Evolutionary conservation across 1,140 invertebrate species (phyloP).

Genomic region (Thalassaphorura encarpata): DNA sequence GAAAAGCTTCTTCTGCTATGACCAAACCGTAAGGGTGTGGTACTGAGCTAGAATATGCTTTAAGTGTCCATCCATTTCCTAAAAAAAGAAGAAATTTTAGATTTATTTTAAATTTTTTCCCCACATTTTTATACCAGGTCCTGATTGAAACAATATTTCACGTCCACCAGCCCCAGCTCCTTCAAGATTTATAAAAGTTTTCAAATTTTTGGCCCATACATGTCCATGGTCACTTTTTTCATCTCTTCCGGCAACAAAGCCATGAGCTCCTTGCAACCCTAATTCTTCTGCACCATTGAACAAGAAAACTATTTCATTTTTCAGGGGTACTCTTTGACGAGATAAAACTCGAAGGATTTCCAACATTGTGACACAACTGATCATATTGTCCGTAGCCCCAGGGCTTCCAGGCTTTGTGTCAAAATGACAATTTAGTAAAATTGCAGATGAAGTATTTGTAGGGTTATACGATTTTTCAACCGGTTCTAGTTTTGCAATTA

Average conservation of each 20-base stretch:
- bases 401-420: slow-evolving; percentile 61
- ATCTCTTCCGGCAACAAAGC: slow-evolving; percentile 16
- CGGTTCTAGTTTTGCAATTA: slow-evolving; percentile 54
- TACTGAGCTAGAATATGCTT: slow-evolving; percentile 69
- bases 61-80: slow-evolving; percentile 33
- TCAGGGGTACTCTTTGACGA: slow-evolving; percentile 46
- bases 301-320: slow-evolving; percentile 55
- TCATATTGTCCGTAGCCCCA: slow-evolving; percentile 63
- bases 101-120: slow-evolving; percentile 1
- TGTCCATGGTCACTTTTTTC: slow-evolving; percentile 40
- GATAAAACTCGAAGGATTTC: slow-evolving; percentile 57
- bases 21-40: slow-evolving; percentile 82
- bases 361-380: slow-evolving; percentile 63
- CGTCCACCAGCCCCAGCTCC: slow-evolving; percentile 65
- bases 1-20: slow-evolving; percentile 87
- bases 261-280: slow-evolving; percentile 42
- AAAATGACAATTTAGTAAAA: slow-evolving; percentile 74
- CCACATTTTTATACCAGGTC: slow-evolving; percentile 58
- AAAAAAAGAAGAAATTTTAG: neutral
- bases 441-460: slow-evolving; percentile 40
- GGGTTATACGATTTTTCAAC: slow-evolving; percentile 39
- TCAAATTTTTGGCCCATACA: slow-evolving; percentile 54
- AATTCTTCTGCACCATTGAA: slow-evolving; percentile 67
- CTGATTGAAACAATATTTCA: slow-evolving; percentile 89
- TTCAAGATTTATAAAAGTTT: slow-evolving; percentile 64